Base-by-base conservation (phyloP, 2,797 vertebrate genomes). In the Eleutherodactylus coqui region DNA sequence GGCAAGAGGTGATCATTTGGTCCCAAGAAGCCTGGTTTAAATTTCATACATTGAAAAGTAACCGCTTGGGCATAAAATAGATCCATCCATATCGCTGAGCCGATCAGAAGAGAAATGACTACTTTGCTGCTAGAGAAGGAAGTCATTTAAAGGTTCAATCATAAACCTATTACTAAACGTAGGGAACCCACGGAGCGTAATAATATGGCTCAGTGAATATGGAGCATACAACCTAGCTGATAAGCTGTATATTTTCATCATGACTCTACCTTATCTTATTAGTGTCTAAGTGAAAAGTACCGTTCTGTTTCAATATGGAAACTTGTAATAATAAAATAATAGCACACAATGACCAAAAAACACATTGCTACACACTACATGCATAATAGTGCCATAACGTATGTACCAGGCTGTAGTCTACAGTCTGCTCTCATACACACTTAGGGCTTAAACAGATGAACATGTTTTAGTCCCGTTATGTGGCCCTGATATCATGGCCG, bases 101-200 rank as follows among this genome's bases (percentile, higher is more conserved):
- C 53, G 83, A 84, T 51, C 16, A 14, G 75, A 84, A 67, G 5
- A 38, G 24, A 84, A 84, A 84, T 78, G 69, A 84, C 75, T 53
- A 67, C 60, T 77, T 78, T 69, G 16, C 75, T 51, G 24, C 83
- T 69, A 14, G 83, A 36, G 41, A 75, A 60, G 82, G 29, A 38
- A 75, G 51, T 17, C 11, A 38, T 64, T 79, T 14, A 58, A 43
- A 38, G 32, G 77, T 32, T 75, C 70, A 60, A 45, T 62, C 82
- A 62, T 24, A 83, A 83, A 62, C 10, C 70, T 75, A 82, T 82
- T 72, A 55, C 47, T 53, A 70, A 82, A 53, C 47, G 17, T 36
- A 70, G 47, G 5, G 47, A 55, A 45, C 36, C 58, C 24, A 29
- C 32, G 32, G 49, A 41, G 32, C 9, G 19, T 43, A 36, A 38